Conservation (phyloP, 2,888 invertebrate species). For the Hydriomena furcata region DNA sequence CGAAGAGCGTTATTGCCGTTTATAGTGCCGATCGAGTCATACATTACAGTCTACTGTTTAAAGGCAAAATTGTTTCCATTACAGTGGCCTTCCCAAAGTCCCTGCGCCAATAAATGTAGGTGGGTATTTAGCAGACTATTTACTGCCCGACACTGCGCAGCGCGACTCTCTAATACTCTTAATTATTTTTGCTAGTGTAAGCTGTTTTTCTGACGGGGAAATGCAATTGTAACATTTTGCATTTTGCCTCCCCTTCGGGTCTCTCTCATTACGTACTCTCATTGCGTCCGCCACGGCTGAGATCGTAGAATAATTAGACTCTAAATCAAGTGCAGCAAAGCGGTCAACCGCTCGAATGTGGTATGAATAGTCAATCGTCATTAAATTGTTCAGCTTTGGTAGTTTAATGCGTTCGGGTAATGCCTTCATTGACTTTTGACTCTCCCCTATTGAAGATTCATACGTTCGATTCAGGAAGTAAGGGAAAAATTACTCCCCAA, state of each 20-base stretch:
- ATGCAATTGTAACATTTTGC: conserved; percentile 80
- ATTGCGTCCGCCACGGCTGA: conserved; percentile 71
- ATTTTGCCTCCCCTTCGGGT: conserved; percentile 55
- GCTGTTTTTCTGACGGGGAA: conserved; percentile 80
- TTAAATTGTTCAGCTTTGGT: conserved; percentile 81
- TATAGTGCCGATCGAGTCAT: conserved; percentile 39
- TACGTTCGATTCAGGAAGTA: conserved; percentile 18
- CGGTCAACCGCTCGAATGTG: conserved; percentile 79
- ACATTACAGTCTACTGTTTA: conserved; percentile 63
- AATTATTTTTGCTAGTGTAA: conserved; percentile 82
- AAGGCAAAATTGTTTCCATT: conserved; percentile 78
- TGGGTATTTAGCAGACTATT: conserved; percentile 80
- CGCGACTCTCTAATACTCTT: conserved; percentile 79
- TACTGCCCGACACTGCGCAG: conserved; percentile 75
- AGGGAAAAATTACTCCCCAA: conserved; percentile 21
- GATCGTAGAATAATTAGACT: conserved; percentile 80
- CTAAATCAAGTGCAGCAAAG: conserved; percentile 80
- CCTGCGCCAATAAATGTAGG: conserved; percentile 78
- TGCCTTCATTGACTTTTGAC: conserved; percentile 39
- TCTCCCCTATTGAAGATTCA: conserved; percentile 26
- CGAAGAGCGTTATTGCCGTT: conserved; percentile 20
- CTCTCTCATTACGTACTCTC: conserved; percentile 76
- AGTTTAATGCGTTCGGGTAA: conserved; percentile 69
- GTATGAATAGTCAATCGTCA: conserved; percentile 83
- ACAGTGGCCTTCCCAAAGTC: conserved; percentile 65